Evolutionary conservation across 2,888 invertebrate species (phyloP).

Genomic region (Hypselothyrea guttata): DNA sequence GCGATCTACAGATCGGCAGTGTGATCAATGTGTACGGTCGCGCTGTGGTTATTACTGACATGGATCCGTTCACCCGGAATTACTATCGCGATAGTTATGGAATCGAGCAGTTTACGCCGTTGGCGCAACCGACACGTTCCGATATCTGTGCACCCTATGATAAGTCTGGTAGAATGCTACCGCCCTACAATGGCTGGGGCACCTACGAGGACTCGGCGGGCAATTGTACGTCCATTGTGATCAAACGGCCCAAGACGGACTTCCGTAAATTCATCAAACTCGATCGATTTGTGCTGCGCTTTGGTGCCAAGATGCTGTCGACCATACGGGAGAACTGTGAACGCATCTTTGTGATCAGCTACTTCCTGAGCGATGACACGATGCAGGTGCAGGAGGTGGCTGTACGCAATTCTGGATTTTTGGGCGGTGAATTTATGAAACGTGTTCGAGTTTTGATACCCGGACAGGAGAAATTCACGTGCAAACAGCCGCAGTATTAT

Average conservation of each 20-base stretch:
- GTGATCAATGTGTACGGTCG: slow-evolving; percentile 92
- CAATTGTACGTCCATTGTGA: slow-evolving; percentile 91
- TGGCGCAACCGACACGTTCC: slow-evolving; percentile 67
- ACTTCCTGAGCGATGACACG: slow-evolving; percentile 91
- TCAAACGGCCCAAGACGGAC: slow-evolving; percentile 89
- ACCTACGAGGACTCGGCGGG: slow-evolving; percentile 94
- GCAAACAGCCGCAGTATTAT: slow-evolving; percentile 89
- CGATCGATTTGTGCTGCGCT: slow-evolving; percentile 90
- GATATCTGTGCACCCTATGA: slow-evolving; percentile 59
- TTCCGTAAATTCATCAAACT: slow-evolving; percentile 91
- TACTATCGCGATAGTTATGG: slow-evolving; percentile 86
- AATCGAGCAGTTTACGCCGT: slow-evolving; percentile 78
- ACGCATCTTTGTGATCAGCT: slow-evolving; percentile 91
- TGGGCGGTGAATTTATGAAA: slow-evolving; percentile 86
- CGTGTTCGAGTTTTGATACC: slow-evolving; percentile 88
- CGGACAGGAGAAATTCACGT: slow-evolving; percentile 87
- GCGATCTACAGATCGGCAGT: slow-evolving; percentile 92
- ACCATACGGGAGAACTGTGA: slow-evolving; percentile 86
- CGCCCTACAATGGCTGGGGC: slow-evolving; percentile 96
- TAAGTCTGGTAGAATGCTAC: slow-evolving; percentile 82
- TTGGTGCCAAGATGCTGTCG: slow-evolving; percentile 89
- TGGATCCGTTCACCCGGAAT: slow-evolving; percentile 92
- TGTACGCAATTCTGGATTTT: slow-evolving; percentile 87
- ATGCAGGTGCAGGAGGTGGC: slow-evolving; percentile 91
- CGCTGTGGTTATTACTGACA: slow-evolving; percentile 90